phyloP scores from a whole-genome alignment of 2,113 vertebrate genomes.

The Gallinago undulata region DNA sequence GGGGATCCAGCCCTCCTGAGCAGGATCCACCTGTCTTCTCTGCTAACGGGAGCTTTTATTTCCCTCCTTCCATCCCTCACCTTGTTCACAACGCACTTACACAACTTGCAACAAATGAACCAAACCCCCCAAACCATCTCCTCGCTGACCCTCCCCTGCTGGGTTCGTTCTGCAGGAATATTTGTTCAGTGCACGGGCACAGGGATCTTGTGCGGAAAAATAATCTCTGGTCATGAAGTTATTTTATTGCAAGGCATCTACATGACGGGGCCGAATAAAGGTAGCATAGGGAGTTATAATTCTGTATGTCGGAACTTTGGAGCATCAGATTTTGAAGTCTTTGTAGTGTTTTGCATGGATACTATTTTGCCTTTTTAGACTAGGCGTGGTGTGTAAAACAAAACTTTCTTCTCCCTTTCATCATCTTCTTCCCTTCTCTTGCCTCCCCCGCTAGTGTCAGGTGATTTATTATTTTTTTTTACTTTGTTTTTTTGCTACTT shows the following conservation, averaged over 20 bases:
- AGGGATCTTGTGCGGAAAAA: background rate
- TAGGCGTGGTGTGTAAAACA: background rate
- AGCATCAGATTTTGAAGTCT: background rate
- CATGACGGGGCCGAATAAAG: background rate
- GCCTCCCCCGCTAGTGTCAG: background rate
- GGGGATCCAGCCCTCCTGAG: background rate
- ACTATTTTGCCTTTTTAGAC: background rate
- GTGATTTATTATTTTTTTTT: background rate
- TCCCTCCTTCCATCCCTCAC: background rate
- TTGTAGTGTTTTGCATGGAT: background rate
- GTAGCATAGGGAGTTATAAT: background rate
- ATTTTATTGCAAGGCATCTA: background rate
- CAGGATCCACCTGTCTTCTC: background rate
- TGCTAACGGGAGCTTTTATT: background rate
- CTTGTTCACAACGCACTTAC: background rate
- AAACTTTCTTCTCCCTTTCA: background rate
- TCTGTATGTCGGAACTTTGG: background rate
- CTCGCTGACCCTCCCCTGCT: background rate
- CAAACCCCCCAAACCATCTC: background rate
- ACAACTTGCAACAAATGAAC: background rate
- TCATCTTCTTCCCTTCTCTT: background rate
- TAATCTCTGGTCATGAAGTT: rapidly evolving
- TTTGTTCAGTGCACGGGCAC: background rate
- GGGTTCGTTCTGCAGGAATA: rapidly evolving
- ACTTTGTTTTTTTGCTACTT: background rate